Percentiles rank a stretch among this genome's conserved stretches.
These are phyloP conservation scores for Gadus macrocephalus DNA, from an alignment of 2,113 vertebrate species.

Conservation along the genomic window DNA sequence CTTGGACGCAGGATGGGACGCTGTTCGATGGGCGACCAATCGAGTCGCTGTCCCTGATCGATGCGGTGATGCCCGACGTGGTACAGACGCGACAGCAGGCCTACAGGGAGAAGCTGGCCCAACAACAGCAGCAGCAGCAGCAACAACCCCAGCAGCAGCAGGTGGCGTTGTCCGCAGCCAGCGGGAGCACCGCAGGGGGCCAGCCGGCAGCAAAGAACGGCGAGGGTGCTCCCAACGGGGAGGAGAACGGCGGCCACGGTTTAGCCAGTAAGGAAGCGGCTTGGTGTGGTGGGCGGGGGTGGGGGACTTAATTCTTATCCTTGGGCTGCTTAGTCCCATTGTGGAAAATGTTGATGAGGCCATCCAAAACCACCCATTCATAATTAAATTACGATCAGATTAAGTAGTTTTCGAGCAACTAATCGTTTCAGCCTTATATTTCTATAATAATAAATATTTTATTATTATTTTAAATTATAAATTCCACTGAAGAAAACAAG, in stretches of 20 bases:
- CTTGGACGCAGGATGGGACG: constrained; percentile 83
- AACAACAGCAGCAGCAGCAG: constrained; percentile 73
- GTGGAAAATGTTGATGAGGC: too few species aligned
- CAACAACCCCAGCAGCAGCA: constrained; percentile 4
- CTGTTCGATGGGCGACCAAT: constrained; percentile 97
- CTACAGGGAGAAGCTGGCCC: constrained; percentile 94
- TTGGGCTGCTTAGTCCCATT: too few species aligned
- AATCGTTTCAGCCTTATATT: too few species aligned
- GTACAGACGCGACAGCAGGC: constrained; percentile 98
- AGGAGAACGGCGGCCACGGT: constrained; percentile 93
- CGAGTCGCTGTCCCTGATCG: constrained; percentile 96
- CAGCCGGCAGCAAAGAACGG: constrained; percentile 91
- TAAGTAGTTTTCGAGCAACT: too few species aligned
- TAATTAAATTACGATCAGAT: too few species aligned
- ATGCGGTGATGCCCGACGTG: constrained; percentile 98
- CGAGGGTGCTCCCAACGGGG: constrained; percentile 92
- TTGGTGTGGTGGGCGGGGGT: not conserved
- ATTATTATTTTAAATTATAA: too few species aligned
- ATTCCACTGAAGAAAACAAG: too few species aligned
- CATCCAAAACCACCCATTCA: too few species aligned
- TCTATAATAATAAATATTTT: too few species aligned
- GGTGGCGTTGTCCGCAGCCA: constrained; percentile 75
- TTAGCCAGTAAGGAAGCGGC: constrained; percentile 86
- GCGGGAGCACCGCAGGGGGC: constrained; percentile 77
- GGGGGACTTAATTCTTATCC: not conserved